Percentiles rank a stretch among this genome's conserved stretches.
phyloP scores from a whole-genome alignment of 2,797 vertebrate genomes.

The Iguana delicatissima region DNA sequence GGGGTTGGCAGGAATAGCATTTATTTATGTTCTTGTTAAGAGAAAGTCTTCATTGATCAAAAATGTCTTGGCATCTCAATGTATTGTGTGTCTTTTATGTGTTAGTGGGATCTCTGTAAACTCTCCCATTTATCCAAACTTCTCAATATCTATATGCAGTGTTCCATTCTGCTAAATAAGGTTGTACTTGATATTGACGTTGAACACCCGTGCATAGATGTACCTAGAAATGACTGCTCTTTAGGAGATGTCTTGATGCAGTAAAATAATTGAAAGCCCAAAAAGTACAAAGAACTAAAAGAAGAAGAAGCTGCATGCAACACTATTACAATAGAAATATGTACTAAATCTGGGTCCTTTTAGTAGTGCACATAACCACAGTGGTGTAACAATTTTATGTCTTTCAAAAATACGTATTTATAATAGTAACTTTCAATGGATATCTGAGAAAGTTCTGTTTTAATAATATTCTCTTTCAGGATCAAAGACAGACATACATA shows the following conservation, averaged over 20 bases:
- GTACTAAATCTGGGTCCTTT: no score
- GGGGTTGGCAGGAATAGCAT: not conserved
- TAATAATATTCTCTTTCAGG: no score
- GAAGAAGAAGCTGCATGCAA: no score
- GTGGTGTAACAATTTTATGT: no score
- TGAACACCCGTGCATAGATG: not conserved
- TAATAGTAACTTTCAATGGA: no score
- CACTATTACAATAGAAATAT: no score
- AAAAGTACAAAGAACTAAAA: no score
- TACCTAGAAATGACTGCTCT: constrained; percentile 2
- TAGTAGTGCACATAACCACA: no score
- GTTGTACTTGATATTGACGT: not conserved
- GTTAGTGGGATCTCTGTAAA: constrained; percentile 14
- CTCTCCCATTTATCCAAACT: not conserved
- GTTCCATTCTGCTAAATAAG: constrained; percentile 1
- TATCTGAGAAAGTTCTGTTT: no score
- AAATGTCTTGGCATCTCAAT: constrained; percentile 22
- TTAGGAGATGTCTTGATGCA: not conserved
- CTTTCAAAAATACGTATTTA: no score
- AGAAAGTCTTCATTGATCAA: constrained; percentile 28
- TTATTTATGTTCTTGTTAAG: constrained; percentile 14
- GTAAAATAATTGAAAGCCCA: not conserved
- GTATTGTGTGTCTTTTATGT: constrained; percentile 7
- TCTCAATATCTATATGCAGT: constrained; percentile 5
- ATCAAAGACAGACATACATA: no score